A percentile compares a stretch with the other conserved stretches of the same genome.
Evolutionary conservation across 2,888 invertebrate genomes (phyloP).

Genomic region (Poecilobothrus nobilitatus): DNA sequence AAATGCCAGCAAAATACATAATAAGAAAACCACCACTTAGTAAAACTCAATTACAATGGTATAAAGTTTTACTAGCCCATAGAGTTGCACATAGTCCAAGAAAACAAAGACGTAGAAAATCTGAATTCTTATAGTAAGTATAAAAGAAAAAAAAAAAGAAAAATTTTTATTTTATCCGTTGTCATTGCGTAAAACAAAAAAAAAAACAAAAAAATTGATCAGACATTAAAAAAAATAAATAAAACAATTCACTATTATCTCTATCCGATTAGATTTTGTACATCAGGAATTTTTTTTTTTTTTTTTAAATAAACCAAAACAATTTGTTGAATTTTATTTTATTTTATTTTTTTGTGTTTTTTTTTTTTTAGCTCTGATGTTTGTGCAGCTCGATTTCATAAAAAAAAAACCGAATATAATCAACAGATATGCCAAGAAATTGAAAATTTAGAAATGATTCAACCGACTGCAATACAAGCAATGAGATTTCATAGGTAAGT

Average conservation of each 20-base stretch:
- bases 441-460: conserved; percentile 4
- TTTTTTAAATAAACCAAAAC: too few relatives aligned
- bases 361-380: neutral
- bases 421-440: conserved; percentile 6
- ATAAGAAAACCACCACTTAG: neutral
- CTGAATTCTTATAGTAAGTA: neutral
- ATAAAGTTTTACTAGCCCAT: neutral
- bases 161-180: too few relatives aligned
- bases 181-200: too few relatives aligned
- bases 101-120: neutral
- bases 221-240: too few relatives aligned
- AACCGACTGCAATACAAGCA: conserved; percentile 2
- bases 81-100: neutral
- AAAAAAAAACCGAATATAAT: neutral
- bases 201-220: too few relatives aligned
- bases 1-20: neutral
- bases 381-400: neutral
- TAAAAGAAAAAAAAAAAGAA: too few relatives aligned
- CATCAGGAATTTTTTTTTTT: too few relatives aligned
- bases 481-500: conserved; percentile 2
- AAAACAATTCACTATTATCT: too few relatives aligned
- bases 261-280: too few relatives aligned
- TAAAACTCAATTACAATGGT: conserved; percentile 1
- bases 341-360: too few relatives aligned
- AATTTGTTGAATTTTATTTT: too few relatives aligned